A percentile compares a stretch with the other conserved stretches of the same genome.
Evolutionary conservation across 1,140 invertebrate genomes (phyloP).

Genomic region (Diachasmimorpha longicaudata): DNA sequence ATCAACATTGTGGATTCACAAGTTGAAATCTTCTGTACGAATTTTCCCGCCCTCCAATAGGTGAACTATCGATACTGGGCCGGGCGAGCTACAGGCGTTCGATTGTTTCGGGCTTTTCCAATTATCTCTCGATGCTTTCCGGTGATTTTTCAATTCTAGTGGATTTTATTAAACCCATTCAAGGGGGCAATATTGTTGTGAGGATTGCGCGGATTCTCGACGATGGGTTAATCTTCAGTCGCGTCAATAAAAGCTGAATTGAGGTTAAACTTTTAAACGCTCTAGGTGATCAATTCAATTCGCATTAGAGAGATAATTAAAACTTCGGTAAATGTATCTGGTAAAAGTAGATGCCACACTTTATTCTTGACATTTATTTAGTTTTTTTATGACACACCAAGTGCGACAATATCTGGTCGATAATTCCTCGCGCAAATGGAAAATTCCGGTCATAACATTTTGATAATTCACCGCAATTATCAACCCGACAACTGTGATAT

Average conservation of each 20-base stretch:
- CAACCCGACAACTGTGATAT: neutral
- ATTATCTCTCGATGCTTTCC: neutral
- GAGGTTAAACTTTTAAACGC: too few relatives aligned
- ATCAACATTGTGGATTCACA: constrained; percentile 25
- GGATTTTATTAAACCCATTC: neutral
- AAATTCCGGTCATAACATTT: neutral
- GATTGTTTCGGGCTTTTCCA: neutral
- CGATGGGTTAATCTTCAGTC: neutral
- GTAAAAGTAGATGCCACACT: neutral
- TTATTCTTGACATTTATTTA: neutral
- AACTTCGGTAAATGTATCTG: too few relatives aligned
- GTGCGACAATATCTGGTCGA: neutral
- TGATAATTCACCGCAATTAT: neutral
- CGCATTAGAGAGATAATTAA: too few relatives aligned
- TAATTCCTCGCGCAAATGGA: neutral
- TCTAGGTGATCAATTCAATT: too few relatives aligned
- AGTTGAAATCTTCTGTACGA: neutral
- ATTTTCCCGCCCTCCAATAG: neutral
- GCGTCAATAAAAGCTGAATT: too few relatives aligned
- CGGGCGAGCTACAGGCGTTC: neutral
- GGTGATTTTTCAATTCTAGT: neutral
- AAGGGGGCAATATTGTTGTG: too few relatives aligned
- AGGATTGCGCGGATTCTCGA: too few relatives aligned
- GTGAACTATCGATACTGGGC: neutral
- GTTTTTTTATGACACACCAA: neutral